phyloP scores from a whole-genome alignment of 2,113 vertebrate species.

The Antechinus flavipes region DNA sequence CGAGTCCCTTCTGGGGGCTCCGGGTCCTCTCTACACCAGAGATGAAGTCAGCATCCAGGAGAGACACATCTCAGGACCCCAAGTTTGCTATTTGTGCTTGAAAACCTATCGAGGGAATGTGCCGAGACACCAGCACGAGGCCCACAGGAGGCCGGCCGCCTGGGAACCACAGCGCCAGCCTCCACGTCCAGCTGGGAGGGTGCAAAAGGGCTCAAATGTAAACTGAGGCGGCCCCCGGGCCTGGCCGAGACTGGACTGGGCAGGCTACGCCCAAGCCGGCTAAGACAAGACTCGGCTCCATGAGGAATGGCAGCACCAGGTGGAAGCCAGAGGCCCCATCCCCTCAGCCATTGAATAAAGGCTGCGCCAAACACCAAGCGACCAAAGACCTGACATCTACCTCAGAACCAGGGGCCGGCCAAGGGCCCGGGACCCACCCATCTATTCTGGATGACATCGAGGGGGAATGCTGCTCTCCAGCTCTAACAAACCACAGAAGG shows the following conservation, averaged over 20 bases:
- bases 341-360: background rate
- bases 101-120: background rate
- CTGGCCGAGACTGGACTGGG: background rate
- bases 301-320: background rate
- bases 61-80: background rate
- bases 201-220: background rate
- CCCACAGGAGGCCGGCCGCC: background rate
- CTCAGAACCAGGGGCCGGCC: background rate
- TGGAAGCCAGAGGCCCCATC: background rate
- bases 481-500: background rate
- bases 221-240: background rate
- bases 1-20: background rate
- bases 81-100: background rate
- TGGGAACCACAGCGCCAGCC: background rate
- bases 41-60: background rate
- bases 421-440: background rate
- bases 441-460: slow-evolving; percentile 8
- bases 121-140: background rate
- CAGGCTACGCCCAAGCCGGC: background rate
- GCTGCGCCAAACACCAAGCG: background rate
- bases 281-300: background rate
- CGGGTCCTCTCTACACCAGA: background rate
- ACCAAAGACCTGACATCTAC: background rate
- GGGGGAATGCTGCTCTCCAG: slow-evolving; percentile 26
- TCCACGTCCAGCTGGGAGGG: background rate